phyloP scores from a whole-genome alignment of 1,140 invertebrate species.

The Panulirus ornatus region DNA sequence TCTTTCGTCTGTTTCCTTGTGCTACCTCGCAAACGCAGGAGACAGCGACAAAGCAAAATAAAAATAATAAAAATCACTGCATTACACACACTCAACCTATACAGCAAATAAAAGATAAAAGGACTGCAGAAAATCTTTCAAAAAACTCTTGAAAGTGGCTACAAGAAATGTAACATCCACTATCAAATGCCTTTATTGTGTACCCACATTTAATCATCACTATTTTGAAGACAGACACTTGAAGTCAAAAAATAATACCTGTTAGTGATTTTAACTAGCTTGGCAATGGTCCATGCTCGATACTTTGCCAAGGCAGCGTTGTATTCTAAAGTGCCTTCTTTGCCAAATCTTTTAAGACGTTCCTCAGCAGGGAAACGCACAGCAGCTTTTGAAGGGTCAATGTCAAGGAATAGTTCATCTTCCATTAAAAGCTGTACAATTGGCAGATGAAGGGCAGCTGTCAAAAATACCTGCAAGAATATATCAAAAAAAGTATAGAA shows the following conservation, averaged over 20 bases:
- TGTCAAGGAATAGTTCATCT: constrained; percentile 94
- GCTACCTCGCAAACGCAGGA: no score
- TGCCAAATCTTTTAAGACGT: constrained; percentile 88
- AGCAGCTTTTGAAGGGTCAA: constrained; percentile 92
- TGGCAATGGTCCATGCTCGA: constrained; percentile 87
- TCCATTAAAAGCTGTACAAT: constrained; percentile 95
- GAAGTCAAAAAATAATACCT: constrained; percentile 84
- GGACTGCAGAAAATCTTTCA: no score
- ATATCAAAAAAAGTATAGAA: constrained; percentile 76
- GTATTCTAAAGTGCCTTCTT: constrained; percentile 85
- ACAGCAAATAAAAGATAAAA: no score
- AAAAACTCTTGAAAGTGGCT: no score
- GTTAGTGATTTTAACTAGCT: constrained; percentile 88
- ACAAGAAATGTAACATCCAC: no score
- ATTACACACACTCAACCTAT: no score
- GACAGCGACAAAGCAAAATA: no score
- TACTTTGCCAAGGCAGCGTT: constrained; percentile 86
- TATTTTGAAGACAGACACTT: no score
- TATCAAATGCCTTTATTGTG: no score
- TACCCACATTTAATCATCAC: no score
- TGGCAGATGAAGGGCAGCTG: constrained; percentile 92
- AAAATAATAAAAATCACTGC: no score
- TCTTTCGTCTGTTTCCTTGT: no score
- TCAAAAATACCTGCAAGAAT: constrained; percentile 93
- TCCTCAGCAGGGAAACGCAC: constrained; percentile 85